Evolutionary conservation across 1,140 invertebrate species (phyloP).

Genomic region (Pemphigus obesinymphae): DNA sequence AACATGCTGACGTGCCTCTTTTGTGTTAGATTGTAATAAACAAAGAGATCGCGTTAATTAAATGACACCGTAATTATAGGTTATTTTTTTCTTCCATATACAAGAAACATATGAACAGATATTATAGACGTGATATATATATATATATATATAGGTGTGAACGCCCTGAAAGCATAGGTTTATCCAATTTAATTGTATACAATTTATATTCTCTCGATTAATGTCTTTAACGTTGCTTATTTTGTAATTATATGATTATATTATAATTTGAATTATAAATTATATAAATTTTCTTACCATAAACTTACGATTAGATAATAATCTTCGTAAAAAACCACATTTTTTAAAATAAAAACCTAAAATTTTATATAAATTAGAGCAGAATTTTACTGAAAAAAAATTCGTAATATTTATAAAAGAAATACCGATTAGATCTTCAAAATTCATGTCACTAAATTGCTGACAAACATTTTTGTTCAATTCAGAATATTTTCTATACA

Average conservation of each 20-base stretch:
- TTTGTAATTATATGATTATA: not conserved
- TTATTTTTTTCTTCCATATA: not conserved
- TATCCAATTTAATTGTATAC: not conserved
- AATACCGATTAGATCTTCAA: too few species aligned
- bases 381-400: too few species aligned
- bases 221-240: not conserved
- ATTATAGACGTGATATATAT: not conserved
- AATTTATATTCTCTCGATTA: not conserved
- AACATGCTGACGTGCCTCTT: constrained; percentile 21
- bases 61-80: constrained; percentile 6
- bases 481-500: too few species aligned
- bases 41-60: constrained; percentile 4
- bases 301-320: too few species aligned
- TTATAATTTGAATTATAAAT: not conserved
- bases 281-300: too few species aligned
- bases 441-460: too few species aligned
- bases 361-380: too few species aligned
- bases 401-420: too few species aligned
- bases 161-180: not conserved
- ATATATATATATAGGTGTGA: not conserved
- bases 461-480: too few species aligned
- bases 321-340: too few species aligned
- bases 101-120: too few species aligned
- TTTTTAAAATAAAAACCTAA: too few species aligned
- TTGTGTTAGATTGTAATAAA: not conserved